Evolutionary conservation across 2,113 vertebrate species (phyloP), one percentile per base, ranked within the genome.

Genomic region (Puntigrus tetrazona): DNA sequence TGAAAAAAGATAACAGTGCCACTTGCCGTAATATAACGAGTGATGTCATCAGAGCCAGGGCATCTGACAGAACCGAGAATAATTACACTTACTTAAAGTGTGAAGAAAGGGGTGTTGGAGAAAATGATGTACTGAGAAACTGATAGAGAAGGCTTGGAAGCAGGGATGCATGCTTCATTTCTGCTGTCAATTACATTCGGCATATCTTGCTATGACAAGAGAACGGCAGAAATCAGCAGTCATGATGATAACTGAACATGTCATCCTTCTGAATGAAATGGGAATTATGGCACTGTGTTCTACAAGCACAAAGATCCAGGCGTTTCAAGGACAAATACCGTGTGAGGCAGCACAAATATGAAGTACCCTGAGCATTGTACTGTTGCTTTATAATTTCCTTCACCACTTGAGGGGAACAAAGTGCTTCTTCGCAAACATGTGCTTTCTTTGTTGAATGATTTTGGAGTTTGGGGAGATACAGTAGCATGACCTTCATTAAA

Each of bases 1-100:
- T 84, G 70, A 73, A 78, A 84, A 50, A 70, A 81, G 29, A 81
- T 74, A 74, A 57, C 41, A 25, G 41, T 52, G 77, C 55, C 55
- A 74, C 45, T 85, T 45, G 5, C 18, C 31, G 1, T 25, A 69
- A 81, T 70, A 67, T 50, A 70, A 70, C 36, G 7, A 80, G 18
- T 80, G 78, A 80, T 67, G 78, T 67, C 78, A 81, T 38, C 45
- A 52, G 43, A 81, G 45, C 43, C 25, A 65, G 18, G 59, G 4
- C 38, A 20, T 50, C n/a, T 50, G 78, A 47, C 38, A 14, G 59
- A 67, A 36, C 6, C 2, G 29, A 50, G 29, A 81, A 36, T 81
- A 52, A 38, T 70, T 36, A 70, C 45, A 52, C 43, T 31, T n/a
- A 55, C 29, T 4, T 29, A 45, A 52, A 70, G 45, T 69, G 45